Evolutionary conservation across 2,113 vertebrate genomes (phyloP), one percentile per base, ranked within the genome.

Genomic region (Hyperopisus bebe): DNA sequence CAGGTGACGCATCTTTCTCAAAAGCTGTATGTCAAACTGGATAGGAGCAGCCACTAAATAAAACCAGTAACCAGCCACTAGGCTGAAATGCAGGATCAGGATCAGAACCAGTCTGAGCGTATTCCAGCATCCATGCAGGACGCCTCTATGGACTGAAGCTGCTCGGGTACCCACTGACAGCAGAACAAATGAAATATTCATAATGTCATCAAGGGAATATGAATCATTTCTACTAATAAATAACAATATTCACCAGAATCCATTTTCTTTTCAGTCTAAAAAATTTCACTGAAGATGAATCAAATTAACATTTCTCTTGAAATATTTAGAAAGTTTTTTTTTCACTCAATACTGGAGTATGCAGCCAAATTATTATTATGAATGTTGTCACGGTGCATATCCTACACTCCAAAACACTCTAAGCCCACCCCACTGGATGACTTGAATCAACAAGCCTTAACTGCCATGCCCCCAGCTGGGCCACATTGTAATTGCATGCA

Each of bases 221-320:
- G 92, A 77, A 77, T 35, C 4, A 19, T 77, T 77, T 77, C 13
- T 39, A 77, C 74, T 39, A 77, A 39, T 94, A 94, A 94, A 95
- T 92, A 89, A 90, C 84, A 91, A 89, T 91, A 94, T 94, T 92
- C 93, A 91, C 89, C 89, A 93, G 94, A 94, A 94, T 94, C 93
- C 91, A 93, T 93, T 95, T 93, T 90, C 92, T 91, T 92, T 93
- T 89, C 47, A 42, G 15, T 55, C 27, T 27, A 85, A 86, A 84
- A 84, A 11, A 21, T 84, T 19, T 47, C 39, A 48, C 39, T 86
- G 31, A 87, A 31, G 1, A 48, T 21, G 7, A 53, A 35, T 35
- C 15, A 35, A 87, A 53, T 27, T 13, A 48, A 48, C 62, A 13
- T 70, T 70, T 77, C 19, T 77, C 24, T 46, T n/a, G 24, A 47